Evolutionary conservation across 2,797 vertebrate species (phyloP), one percentile per base, ranked within the genome.

Genomic region (Chaenodraco wilsoni): DNA sequence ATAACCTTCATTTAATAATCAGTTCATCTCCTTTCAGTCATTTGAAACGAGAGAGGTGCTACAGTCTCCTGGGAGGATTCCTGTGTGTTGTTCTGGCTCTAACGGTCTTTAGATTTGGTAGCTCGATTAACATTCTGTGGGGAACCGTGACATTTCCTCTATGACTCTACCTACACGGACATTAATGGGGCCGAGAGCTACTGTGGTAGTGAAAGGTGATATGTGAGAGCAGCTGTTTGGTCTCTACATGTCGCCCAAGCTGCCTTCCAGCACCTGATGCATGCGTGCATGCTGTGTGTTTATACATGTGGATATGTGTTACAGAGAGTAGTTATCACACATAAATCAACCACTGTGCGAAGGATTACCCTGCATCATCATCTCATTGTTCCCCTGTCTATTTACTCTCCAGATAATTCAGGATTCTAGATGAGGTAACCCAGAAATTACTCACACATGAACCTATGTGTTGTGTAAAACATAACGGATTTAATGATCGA

Each of bases 161-260:
- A 49, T 44, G 48, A 81, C 58, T 63, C 57, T 67, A 72, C 85
- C 72, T 84, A 11, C 74, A 68, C 21, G 69, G 65, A 80, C 61
- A 51, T 88, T 68, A 83, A 78, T 5, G 6, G 45, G 64, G 41
- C 51, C 65, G 10, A 62, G 60, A 73, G 74, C 56, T 48, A 1
- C 59, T 16, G 69, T 17, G 57, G 59, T n/a, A 13, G 59, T 76
- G 83, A 78, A 89, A 89, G 64, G 55, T 81, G 84, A 91, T 81
- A 59, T 17, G 66, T 16, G 65, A 54, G 72, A 85, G 82, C 90
- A 89, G 91, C 88, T 91, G 86, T 78, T 85, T 77, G 80, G 54
- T 58, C 70, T 86, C 83, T 37, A 31, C 64, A 21, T 64, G 27
- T 65, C 1, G 44, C 6, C 55, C 48, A 41, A 77, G 50, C 60